phyloP scores from a whole-genome alignment of 2,888 invertebrate species.

The Acronicta leporina region DNA sequence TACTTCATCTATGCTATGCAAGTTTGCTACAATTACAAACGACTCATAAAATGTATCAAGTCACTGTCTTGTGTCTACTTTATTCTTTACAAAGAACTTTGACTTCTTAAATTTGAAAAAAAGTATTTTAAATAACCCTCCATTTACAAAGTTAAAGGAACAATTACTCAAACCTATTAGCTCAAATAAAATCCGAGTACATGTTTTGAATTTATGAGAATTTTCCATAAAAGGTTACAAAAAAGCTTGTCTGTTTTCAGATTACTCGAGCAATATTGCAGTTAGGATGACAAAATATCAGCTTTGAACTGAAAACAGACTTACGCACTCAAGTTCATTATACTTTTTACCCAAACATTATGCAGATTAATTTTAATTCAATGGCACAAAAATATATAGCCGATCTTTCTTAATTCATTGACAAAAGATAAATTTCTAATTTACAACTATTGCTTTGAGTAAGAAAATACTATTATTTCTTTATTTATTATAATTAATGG shows the following conservation, averaged over 20 bases:
- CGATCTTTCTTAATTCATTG: slow-evolving; percentile 50
- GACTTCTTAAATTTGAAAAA: slow-evolving; percentile 13
- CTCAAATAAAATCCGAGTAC: slow-evolving; percentile 18
- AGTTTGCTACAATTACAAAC: too few species aligned
- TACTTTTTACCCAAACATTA: slow-evolving; percentile 14
- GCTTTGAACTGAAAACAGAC: slow-evolving; percentile 15
- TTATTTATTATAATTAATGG: slow-evolving; percentile 77
- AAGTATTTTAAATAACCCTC: slow-evolving; percentile 3
- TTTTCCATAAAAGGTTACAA: slow-evolving; percentile 33
- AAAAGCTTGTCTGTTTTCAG: slow-evolving; percentile 20
- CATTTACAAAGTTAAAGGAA: slow-evolving; percentile 15
- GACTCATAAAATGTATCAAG: too few species aligned
- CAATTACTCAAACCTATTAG: slow-evolving; percentile 1
- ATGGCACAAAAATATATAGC: slow-evolving; percentile 64
- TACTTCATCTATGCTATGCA: neutral
- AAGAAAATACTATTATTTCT: slow-evolving; percentile 80
- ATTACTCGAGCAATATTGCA: slow-evolving; percentile 9
- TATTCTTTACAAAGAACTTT: too few species aligned
- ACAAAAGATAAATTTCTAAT: slow-evolving; percentile 51
- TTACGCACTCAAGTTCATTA: slow-evolving; percentile 17
- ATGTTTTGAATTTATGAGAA: slow-evolving; percentile 26
- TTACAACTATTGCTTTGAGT: slow-evolving; percentile 74
- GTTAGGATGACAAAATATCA: slow-evolving; percentile 24
- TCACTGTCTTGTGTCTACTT: too few species aligned
- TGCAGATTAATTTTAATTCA: slow-evolving; percentile 26